Evolutionary conservation across 2,888 invertebrate genomes (phyloP), one percentile per base, ranked within the genome.

Genomic region (Eilema griseolum): DNA sequence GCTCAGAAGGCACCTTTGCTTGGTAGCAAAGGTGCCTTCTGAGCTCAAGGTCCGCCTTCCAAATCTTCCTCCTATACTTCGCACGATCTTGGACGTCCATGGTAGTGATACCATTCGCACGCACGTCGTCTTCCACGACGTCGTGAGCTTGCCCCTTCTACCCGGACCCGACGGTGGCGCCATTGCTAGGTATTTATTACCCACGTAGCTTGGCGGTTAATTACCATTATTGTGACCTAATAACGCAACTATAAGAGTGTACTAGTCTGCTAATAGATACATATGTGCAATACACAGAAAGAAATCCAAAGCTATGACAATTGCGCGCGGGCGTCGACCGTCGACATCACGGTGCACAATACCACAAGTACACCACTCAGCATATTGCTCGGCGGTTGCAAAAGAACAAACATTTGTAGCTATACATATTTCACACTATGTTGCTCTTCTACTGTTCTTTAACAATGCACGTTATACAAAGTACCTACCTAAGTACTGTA

Each of bases 321-420:
- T 82, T 37, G 73, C 66, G 28, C 66, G 70, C 68, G 63, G 67
- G 46, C 74, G 70, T 62, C 70, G 66, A 61, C 66, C 74, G 70
- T 62, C 70, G 66, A 61, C 66, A 23, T 60, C 56, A 59, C 61
- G 12, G n/a, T 61, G 56, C 62, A 86, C 87, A 86, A 87, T 83
- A 73, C 77, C 77, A 71, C 70, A 85, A 81, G 76, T 77, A 76
- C 75, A 83, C 87, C 90, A 91, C 90, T 91, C 88, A 88, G 89
- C 87, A 87, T 90, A 90, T 90, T 90, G 89, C 90, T 80, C 70
- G 77, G 70, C 71, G 69, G 75, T 81, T 76, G 85, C 83, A 85
- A 87, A 88, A 89, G 87, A 85, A 89, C 88, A 85, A 85, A 86
- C 77, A 79, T 75, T 74, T 56, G 41, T 76, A 73, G 71, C 71